Evolutionary conservation across 2,113 vertebrate species (phyloP), one percentile per base, ranked within the genome.

Genomic region (Aythya baeri): DNA sequence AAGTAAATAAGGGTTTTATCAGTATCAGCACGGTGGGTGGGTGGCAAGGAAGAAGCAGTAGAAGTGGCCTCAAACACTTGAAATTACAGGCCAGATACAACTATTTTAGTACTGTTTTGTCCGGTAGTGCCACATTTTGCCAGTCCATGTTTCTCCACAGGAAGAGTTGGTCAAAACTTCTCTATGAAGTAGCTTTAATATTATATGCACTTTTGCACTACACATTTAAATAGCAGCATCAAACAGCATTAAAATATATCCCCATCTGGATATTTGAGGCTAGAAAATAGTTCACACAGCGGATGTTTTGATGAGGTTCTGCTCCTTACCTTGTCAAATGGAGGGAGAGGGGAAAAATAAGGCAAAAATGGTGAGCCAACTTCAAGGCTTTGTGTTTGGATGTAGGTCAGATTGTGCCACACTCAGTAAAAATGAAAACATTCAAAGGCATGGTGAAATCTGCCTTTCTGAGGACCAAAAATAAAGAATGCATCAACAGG

Each of bases 311-410:
- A 84, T 83, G 49, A 87, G 62, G 66, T 29, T 79, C 46, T 94
- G 86, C 74, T 92, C 62, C 54, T 87, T 65, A 84, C 49, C 54
- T 85, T 73, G 84, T 92, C 77, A 93, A 82, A 79, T 36, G 58
- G 70, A 85, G 55, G 23, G 38, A 96, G 67, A 94, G 32, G 54
- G 62, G 71, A 32, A 89, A 92, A 83, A 92, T 38, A 68, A 72
- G 71, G 77, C 17, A 8, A 89, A 95, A 94, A 94, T 73, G 62
- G 89, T 89, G 74, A 89, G 81, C 78, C 86, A 91, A 9, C 77
- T 91, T 92, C 80, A 93, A 94, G 87, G 91, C 86, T 95, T 97
- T 89, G 71, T 91, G 49, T 91, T 91, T 70, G n/a, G 94, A 85
- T 92, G 62, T 58, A 94, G 94, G 84, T 94, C 94, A 94, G 89